Conservation (phyloP, 2,113 vertebrate genomes). For the Craseonycteris thonglongyai region DNA sequence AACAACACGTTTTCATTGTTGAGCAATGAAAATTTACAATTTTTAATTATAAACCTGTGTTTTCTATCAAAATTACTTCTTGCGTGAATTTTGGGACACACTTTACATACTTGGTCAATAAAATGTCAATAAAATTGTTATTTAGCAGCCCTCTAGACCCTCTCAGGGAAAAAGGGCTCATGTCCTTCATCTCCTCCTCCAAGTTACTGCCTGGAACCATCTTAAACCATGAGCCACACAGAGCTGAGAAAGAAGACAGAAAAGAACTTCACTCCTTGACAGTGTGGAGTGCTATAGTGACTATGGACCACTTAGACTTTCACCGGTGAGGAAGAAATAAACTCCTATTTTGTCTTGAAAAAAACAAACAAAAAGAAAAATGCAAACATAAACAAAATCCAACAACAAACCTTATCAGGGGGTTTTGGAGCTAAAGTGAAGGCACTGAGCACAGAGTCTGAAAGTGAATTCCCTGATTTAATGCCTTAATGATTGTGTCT, state of each 20-base stretch:
- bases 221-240: background rate
- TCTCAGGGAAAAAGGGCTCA: background rate
- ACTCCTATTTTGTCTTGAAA: background rate
- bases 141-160: background rate
- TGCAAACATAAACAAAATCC: background rate
- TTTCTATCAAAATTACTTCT: no score
- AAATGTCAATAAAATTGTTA: background rate
- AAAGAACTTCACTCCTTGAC: background rate
- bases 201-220: rapidly evolving
- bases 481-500: background rate
- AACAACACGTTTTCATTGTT: no score
- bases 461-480: background rate
- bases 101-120: no score
- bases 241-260: background rate
- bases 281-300: background rate
- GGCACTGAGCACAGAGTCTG: background rate
- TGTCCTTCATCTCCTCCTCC: background rate
- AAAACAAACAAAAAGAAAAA: background rate
- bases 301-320: background rate
- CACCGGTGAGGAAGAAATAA: background rate
- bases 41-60: no score
- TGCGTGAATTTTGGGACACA: no score
- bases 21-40: no score
- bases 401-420: background rate
- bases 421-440: background rate